Evolutionary conservation across 2,113 vertebrate genomes (phyloP), one percentile per base, ranked within the genome.

Genomic region (Trochalopteron elliotii): DNA sequence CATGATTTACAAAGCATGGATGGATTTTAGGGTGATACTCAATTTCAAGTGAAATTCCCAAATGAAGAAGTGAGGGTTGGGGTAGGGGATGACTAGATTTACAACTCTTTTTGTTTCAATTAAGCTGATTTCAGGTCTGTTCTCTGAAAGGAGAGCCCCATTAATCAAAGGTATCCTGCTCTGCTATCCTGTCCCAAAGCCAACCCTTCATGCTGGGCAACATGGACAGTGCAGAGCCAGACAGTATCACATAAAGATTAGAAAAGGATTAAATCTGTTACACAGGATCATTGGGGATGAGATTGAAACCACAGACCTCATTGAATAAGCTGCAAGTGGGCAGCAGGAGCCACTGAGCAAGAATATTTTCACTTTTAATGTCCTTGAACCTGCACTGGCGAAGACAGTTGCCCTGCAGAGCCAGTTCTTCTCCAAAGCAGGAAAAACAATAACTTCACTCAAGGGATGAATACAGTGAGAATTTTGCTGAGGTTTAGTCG

Each of bases 181-280:
- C 30, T 31, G 47, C 33, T 19, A 19, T 57, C 33, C 19, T 3
- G 3, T 27, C 53, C 83, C 60, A 56, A 60, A 64, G 44, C 47
- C 65, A 76, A 10, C 14, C 31, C 24, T 11, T 33, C 18, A 2
- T 0, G 1, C 0, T 33, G 35, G 35, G 13, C 23, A 52, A 5
- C 1, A 7, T 4, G 27, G 53, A 19, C 59, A 42, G 27, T 13
- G 24, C 19, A 18, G 64, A 69, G 71, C 8, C 70, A 61, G 67
- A 31, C 18, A 31, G 35, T 5, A 7, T 61, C 30, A 28, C 1
- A 1, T 3, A 33, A 33, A 25, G n/a, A 67, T 77, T 67, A 70
- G 42, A 4, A 33, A 67, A 23, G 39, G 42, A 49, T 87, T 67
- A 81, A 87, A 27, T 30, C 30, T 55, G 12, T 23, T 20, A 42